A percentile compares a stretch with the other conserved stretches of the same genome.
Evolutionary conservation across 2,888 invertebrate species (phyloP).

Genomic region (Aphrophora alni): DNA sequence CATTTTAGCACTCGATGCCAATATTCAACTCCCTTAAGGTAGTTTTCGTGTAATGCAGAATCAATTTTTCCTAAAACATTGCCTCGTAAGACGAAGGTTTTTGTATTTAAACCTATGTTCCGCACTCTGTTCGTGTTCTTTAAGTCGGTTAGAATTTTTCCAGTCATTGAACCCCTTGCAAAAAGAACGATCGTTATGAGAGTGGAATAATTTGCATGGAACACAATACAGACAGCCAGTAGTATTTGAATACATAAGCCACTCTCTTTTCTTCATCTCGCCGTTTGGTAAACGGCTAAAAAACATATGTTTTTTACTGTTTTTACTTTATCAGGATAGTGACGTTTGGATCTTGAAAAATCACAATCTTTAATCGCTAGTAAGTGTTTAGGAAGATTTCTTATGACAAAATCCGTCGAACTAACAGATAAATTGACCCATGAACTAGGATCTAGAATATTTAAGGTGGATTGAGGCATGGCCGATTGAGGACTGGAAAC

Average conservation of each 20-base stretch:
- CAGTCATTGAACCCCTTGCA: conserved; percentile 23
- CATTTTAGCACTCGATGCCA: conserved; percentile 45
- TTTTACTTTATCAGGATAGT: background rate
- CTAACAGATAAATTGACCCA: background rate
- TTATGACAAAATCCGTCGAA: conserved; percentile 12
- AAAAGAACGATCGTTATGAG: conserved; percentile 4
- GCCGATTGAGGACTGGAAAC: conserved; percentile 22
- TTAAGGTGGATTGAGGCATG: conserved; percentile 14
- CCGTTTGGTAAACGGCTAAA: conserved; percentile 1
- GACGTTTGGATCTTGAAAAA: background rate
- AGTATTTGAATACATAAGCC: conserved; percentile 18
- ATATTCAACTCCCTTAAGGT: conserved; percentile 38
- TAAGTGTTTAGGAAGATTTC: background rate
- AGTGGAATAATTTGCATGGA: conserved; percentile 1
- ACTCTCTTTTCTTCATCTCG: conserved; percentile 21
- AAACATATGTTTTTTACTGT: background rate
- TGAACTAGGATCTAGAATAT: conserved; percentile 24
- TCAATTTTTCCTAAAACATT: conserved; percentile 7
- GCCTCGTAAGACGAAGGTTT: conserved; percentile 10
- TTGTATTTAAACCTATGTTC: conserved; percentile 6
- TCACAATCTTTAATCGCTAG: background rate
- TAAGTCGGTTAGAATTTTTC: conserved; percentile 17
- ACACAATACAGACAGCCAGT: background rate
- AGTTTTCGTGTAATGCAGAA: conserved; percentile 20
- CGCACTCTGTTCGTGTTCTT: conserved; percentile 10